Percentiles rank a stretch among this genome's conserved stretches.
Conservation (phyloP, 2,113 vertebrate species). For the Nettapus auritus region DNA sequence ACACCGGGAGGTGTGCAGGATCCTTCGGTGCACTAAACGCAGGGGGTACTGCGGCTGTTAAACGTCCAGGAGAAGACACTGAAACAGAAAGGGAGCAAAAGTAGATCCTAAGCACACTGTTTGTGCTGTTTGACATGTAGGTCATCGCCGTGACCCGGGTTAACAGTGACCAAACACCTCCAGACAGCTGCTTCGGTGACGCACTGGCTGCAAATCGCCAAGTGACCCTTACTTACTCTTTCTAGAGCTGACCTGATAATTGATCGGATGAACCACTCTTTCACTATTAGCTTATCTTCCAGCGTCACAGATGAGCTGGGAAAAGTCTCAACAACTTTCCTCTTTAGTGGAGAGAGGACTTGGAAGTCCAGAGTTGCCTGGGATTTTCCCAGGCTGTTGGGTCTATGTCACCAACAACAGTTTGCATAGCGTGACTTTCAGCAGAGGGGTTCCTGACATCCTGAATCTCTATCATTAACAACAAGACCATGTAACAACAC, state of each 20-base stretch:
- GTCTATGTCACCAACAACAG: not conserved
- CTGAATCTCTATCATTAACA: not conserved
- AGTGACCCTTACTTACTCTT: not conserved
- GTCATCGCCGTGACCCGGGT: not conserved
- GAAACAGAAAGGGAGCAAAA: not conserved
- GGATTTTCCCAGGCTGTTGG: rapidly evolving
- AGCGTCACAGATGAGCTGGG: not conserved
- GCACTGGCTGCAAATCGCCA: not conserved
- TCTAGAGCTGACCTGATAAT: not conserved
- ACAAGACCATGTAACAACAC: not conserved
- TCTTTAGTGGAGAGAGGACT: no score
- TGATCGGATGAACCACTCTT: not conserved
- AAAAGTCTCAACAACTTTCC: not conserved
- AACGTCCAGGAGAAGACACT: rapidly evolving
- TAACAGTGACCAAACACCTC: not conserved
- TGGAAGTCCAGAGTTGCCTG: not conserved
- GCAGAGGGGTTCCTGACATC: not conserved
- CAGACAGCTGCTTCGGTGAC: not conserved
- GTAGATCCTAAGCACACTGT: not conserved
- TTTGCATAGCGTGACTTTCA: not conserved
- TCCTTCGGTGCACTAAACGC: rapidly evolving
- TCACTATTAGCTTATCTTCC: not conserved
- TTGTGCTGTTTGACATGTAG: not conserved
- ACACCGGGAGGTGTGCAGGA: rapidly evolving
- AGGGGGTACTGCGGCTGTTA: rapidly evolving